Evolutionary conservation across 2,888 invertebrate species (phyloP).

Genomic region (Nebria brevicollis): DNA sequence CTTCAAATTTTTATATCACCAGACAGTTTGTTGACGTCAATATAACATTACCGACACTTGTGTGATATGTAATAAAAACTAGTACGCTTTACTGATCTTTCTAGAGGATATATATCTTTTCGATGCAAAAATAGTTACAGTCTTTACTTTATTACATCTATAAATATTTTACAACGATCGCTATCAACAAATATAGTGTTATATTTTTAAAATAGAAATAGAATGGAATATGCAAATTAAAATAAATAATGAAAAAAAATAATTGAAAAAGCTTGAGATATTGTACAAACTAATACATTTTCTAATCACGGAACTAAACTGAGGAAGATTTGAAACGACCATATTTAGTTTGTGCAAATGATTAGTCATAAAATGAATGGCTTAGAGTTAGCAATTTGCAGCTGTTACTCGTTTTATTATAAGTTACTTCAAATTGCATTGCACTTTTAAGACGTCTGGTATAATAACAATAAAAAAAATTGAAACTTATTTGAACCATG

Average conservation of each 20-base stretch:
- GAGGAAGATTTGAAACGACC: neutral
- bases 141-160: too few relatives aligned
- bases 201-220: too few relatives aligned
- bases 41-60: neutral
- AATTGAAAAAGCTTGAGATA: neutral
- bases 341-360: neutral
- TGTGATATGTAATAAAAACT: neutral
- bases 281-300: neutral
- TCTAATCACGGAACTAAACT: neutral
- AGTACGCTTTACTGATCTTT: neutral
- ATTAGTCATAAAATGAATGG: neutral
- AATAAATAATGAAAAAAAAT: too few relatives aligned
- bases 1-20: neutral
- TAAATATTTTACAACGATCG: too few relatives aligned
- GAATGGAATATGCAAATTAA: too few relatives aligned
- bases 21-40: neutral
- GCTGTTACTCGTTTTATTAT: neutral
- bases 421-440: neutral
- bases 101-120: neutral
- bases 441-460: neutral
- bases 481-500: neutral
- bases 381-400: neutral
- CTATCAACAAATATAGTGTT: too few relatives aligned
- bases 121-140: neutral
- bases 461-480: constrained; percentile 5